These are phyloP conservation scores for Nycticebus coucang DNA, from an alignment of 2,113 vertebrate species.

Conservation along the genomic window DNA sequence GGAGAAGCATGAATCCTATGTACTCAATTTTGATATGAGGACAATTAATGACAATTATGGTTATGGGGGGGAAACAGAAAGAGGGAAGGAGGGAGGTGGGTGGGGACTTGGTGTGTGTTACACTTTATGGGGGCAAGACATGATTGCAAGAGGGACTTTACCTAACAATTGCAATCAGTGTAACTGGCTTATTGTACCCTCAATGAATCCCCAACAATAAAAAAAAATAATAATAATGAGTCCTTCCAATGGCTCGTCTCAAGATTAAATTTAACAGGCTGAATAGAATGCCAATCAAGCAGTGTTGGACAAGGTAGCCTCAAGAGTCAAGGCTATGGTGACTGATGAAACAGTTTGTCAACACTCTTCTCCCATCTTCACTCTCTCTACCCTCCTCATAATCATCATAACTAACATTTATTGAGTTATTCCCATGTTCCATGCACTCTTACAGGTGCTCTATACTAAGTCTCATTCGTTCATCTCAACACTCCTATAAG, in stretches of 20 bases:
- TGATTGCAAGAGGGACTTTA: too few relatives aligned
- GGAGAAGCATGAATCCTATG: too few relatives aligned
- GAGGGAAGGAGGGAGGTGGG: too few relatives aligned
- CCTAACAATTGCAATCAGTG: too few relatives aligned
- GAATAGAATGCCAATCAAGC: neutral
- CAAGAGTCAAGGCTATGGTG: neutral
- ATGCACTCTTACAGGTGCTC: neutral
- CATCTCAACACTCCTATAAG: neutral
- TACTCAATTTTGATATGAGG: too few relatives aligned
- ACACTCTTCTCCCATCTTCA: neutral
- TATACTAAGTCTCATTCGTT: neutral
- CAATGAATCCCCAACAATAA: too few relatives aligned
- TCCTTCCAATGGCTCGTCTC: neutral
- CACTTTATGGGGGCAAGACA: too few relatives aligned
- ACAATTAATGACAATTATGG: too few relatives aligned
- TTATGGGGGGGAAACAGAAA: too few relatives aligned
- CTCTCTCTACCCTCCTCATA: neutral
- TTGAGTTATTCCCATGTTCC: neutral
- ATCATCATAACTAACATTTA: neutral
- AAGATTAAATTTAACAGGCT: neutral
- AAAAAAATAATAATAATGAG: too few relatives aligned
- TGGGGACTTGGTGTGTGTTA: too few relatives aligned
- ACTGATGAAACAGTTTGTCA: neutral
- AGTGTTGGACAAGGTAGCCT: neutral
- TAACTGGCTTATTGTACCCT: too few relatives aligned